phyloP scores from a whole-genome alignment of 1,140 invertebrate species.

The Bombus confusus region DNA sequence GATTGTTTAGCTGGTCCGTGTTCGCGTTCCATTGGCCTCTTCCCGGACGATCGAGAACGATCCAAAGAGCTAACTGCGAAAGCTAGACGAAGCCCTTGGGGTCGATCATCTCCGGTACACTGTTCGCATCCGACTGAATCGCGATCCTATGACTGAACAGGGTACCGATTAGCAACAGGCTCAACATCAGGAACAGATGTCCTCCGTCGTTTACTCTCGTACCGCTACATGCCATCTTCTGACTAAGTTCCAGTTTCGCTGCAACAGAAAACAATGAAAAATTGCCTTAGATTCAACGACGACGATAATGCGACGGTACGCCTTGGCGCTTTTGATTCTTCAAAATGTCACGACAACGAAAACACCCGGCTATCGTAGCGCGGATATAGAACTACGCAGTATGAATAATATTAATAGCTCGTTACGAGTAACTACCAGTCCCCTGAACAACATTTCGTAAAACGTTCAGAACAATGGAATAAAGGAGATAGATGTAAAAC shows the following conservation, averaged over 20 bases:
- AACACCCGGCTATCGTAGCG: no score
- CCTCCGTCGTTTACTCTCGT: constrained; percentile 47
- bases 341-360: no score
- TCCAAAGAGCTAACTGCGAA: constrained; percentile 16
- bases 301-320: no score
- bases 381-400: no score
- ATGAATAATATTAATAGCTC: no score
- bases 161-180: constrained; percentile 46
- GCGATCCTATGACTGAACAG: constrained; percentile 30
- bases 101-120: constrained; percentile 38
- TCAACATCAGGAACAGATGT: constrained; percentile 34
- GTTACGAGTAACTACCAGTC: no score
- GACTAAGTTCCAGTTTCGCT: constrained; percentile 78
- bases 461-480: neutral
- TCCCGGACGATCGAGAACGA: constrained; percentile 32
- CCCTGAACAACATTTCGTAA: neutral
- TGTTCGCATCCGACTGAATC: neutral
- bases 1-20: constrained; percentile 2
- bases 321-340: no score
- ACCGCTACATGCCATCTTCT: constrained; percentile 79
- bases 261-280: constrained; percentile 67
- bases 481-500: neutral
- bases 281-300: neutral
- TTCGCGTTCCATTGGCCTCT: constrained; percentile 8
- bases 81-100: constrained; percentile 62